Percentiles rank a stretch among this genome's conserved stretches.
Conservation (phyloP, 2,113 vertebrate species). For the Isichthys henryi region DNA sequence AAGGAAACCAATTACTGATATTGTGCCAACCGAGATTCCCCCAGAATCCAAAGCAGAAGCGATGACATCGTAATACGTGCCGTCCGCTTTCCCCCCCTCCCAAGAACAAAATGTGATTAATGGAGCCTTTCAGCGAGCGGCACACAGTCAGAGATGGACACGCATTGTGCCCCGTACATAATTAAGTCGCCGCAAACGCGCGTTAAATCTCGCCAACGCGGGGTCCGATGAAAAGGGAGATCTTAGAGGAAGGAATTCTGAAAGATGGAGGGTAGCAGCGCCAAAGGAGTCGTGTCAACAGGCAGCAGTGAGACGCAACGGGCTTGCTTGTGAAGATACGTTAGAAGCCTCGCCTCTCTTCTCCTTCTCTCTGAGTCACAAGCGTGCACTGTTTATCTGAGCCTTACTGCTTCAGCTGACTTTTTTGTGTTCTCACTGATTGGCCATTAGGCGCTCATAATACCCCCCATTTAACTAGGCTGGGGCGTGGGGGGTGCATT, state of each 20-base stretch:
- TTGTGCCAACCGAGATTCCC: neutral
- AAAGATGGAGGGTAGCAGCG: conserved; percentile 4
- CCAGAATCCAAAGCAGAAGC: neutral
- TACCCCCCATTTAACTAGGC: neutral
- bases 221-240: conserved; percentile 10
- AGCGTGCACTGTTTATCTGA: neutral
- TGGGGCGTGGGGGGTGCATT: neutral
- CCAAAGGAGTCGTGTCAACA: conserved; percentile 10
- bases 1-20: conserved; percentile 13
- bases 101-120: conserved; percentile 12
- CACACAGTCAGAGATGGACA: conserved; percentile 31
- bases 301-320: conserved; percentile 11
- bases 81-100: neutral
- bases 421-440: neutral
- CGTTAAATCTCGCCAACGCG: conserved; percentile 47
- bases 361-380: neutral
- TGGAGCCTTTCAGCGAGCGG: conserved; percentile 25
- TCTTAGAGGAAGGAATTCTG: conserved; percentile 7
- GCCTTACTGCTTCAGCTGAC: neutral
- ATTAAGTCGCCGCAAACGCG: conserved; percentile 46
- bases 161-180: conserved; percentile 48
- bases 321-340: neutral
- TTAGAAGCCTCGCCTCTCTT: neutral
- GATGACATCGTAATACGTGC: neutral
- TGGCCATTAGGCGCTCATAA: neutral